phyloP scores from a whole-genome alignment of 1,140 invertebrate species.

The Heliconius nattereri region DNA sequence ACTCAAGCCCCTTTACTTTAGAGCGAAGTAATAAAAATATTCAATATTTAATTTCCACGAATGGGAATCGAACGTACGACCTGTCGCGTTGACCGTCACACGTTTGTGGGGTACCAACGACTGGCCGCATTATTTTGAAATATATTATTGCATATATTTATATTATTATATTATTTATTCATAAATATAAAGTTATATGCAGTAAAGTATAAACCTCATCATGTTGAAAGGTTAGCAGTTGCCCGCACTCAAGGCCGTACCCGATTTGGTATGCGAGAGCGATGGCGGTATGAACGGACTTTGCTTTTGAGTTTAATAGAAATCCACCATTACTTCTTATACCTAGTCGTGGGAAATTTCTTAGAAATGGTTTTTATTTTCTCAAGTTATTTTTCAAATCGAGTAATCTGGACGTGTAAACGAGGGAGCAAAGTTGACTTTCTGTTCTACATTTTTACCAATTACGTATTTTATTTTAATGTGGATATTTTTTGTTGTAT shows the following conservation, averaged over 20 bases:
- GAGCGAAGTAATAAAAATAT: too few relatives aligned
- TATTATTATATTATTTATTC: too few relatives aligned
- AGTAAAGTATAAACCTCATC: neutral
- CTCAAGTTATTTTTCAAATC: too few relatives aligned
- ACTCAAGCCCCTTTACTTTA: too few relatives aligned
- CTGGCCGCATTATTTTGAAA: too few relatives aligned
- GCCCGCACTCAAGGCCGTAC: slow-evolving; percentile 57
- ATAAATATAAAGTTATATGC: neutral
- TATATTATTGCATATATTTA: too few relatives aligned
- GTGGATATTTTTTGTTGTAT: too few relatives aligned
- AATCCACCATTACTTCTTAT: neutral
- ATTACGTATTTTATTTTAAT: neutral
- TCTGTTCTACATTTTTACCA: neutral
- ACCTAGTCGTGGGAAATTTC: neutral
- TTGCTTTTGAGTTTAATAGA: slow-evolving; percentile 10
- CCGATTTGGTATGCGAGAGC: slow-evolving; percentile 43
- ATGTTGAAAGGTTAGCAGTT: slow-evolving; percentile 57
- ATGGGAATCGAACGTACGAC: too few relatives aligned
- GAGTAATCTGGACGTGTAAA: too few relatives aligned
- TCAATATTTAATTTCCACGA: too few relatives aligned
- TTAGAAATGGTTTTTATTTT: neutral
- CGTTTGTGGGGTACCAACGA: too few relatives aligned
- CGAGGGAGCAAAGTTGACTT: neutral
- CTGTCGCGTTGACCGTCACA: too few relatives aligned
- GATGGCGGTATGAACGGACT: slow-evolving; percentile 15